These are phyloP conservation scores for Trematomus bernacchii DNA, from an alignment of 2,797 vertebrate genomes.

Conservation along the genomic window DNA sequence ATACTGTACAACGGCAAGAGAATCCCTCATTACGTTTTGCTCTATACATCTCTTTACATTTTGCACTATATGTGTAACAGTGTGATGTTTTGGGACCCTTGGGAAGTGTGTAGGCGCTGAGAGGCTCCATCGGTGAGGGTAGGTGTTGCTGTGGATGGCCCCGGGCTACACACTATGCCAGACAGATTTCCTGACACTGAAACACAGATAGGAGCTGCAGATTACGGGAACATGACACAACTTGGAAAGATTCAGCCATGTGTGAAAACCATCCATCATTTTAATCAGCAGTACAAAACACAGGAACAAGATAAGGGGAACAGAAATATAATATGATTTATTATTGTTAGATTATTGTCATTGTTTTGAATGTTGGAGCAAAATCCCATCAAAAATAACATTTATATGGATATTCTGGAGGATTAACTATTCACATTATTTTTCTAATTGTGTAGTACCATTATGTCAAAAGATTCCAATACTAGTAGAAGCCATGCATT, in stretches of 20 bases:
- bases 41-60: background rate
- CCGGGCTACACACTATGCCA: slow-evolving; percentile 65
- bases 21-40: background rate
- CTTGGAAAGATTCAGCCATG: slow-evolving; percentile 43
- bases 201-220: slow-evolving; percentile 64
- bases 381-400: slow-evolving; percentile 9
- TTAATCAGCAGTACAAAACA: slow-evolving; percentile 38
- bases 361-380: slow-evolving; percentile 19
- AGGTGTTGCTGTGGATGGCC: slow-evolving; percentile 53
- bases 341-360: slow-evolving; percentile 7
- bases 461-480: too few relatives aligned
- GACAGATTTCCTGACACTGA: slow-evolving; percentile 77
- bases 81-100: slow-evolving; percentile 2
- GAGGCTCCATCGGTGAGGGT: slow-evolving; percentile 34
- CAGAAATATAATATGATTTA: slow-evolving; percentile 34
- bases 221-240: slow-evolving; percentile 69
- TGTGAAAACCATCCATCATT: slow-evolving; percentile 43
- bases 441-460: too few relatives aligned
- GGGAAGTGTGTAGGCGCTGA: background rate
- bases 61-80: background rate
- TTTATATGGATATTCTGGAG: background rate
- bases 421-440: background rate
- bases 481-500: too few relatives aligned
- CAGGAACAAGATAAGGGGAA: slow-evolving; percentile 29
- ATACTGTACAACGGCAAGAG: background rate